Evolutionary conservation across 2,797 vertebrate species (phyloP), one percentile per base, ranked within the genome.

Genomic region (Ceryle rudis): DNA sequence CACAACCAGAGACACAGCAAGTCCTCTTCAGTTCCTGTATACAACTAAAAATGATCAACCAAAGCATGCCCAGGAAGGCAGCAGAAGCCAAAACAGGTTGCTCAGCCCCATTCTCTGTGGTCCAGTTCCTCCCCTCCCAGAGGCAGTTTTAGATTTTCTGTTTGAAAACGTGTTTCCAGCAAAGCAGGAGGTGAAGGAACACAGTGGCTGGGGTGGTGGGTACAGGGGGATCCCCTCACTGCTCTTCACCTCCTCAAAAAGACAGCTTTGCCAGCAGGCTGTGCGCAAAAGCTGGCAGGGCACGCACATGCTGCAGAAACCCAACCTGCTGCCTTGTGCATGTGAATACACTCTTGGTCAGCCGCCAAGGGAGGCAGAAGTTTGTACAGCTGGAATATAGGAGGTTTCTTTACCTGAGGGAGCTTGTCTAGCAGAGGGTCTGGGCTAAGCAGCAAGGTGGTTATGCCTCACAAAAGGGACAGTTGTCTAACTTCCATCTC

Each of bases 341-440:
- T 6, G 16, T 7, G 3, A 8, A 11, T 19, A 20, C 5, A 0
- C 16, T 49, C 58, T 10, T 20, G 46, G 17, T 23, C 9, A 3
- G 57, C 57, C 11, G 16, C 21, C 1, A 3, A 52, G 26, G 57
- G 39, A 54, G 18, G 25, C 25, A 42, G 51, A n/a, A n/a, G 29
- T 5, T 69, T 37, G 16, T 55, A 66, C 0, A 2, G 44, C 33
- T 1, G 0, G 33, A 70, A 23, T 3, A 35, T 3, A 71, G 37
- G 33, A 64, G 20, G 31, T 51, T 71, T 41, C 37, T 75, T 10
- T 51, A 15, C 41, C 19, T 16, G 29, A 20, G n/a, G 20, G 31
- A 60, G 7, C 47, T 49, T 88, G 51, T 66, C 57, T 35, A 49
- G 74, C 29, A 70, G 31, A 54, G 16, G 14, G 41, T 9, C 58